phyloP scores from a whole-genome alignment of 2,113 vertebrate species.

The Mesitornis unicolor region DNA sequence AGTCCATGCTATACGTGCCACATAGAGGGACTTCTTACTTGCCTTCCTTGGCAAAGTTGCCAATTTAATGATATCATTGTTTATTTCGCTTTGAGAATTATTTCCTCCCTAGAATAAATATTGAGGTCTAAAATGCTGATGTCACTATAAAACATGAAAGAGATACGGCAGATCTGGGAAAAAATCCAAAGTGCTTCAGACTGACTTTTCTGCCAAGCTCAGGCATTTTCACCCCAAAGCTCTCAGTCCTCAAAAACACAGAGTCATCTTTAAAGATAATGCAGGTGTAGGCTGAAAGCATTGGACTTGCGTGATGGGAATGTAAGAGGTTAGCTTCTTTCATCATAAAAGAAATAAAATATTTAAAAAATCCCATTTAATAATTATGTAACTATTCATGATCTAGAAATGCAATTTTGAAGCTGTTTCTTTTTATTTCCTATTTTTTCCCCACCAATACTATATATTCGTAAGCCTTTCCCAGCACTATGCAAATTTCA shows the following conservation, averaged over 20 bases:
- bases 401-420: background rate
- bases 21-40: background rate
- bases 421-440: background rate
- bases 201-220: slow-evolving; percentile 53
- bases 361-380: background rate
- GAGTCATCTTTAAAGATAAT: slow-evolving; percentile 35
- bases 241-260: background rate
- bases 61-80: slow-evolving; percentile 59
- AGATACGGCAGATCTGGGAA: slow-evolving; percentile 48
- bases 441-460: background rate
- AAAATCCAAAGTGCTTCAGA: slow-evolving; percentile 57
- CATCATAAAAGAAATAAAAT: background rate
- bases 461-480: background rate
- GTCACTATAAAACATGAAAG: slow-evolving; percentile 38
- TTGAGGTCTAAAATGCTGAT: slow-evolving; percentile 63
- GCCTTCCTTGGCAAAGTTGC: background rate
- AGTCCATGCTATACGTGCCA: background rate
- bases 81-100: slow-evolving; percentile 64
- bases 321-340: background rate
- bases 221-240: slow-evolving; percentile 26
- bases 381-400: background rate
- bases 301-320: background rate
- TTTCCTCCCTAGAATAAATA: slow-evolving; percentile 67
- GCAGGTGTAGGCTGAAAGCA: slow-evolving; percentile 16
- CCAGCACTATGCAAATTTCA: background rate